Conservation (phyloP, 2,113 vertebrate species). For the Eubucco bourcierii region DNA sequence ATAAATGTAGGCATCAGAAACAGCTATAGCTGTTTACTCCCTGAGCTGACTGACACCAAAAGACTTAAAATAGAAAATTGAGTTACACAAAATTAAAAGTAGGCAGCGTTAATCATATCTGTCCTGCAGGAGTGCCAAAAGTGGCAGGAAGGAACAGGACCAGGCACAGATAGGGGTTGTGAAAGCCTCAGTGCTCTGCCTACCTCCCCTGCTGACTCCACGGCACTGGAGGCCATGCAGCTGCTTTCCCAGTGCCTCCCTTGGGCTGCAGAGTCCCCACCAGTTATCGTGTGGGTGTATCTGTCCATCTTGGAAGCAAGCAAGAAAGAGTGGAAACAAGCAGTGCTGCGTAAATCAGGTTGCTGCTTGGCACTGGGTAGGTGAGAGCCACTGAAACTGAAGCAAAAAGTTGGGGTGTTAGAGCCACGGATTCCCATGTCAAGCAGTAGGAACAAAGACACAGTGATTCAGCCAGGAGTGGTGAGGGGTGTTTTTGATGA, state of each 20-base stretch:
- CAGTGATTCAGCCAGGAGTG: background rate
- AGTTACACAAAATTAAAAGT: background rate
- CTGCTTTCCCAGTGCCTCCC: background rate
- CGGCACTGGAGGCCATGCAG: background rate
- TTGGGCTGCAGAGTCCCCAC: no score
- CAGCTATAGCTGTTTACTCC: background rate
- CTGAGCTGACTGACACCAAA: background rate
- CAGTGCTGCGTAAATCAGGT: background rate
- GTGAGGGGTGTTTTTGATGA: background rate
- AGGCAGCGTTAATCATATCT: background rate
- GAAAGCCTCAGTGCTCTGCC: background rate
- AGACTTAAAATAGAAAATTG: background rate
- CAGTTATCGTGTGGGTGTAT: accelerated
- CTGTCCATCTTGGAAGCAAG: background rate
- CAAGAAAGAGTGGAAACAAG: background rate
- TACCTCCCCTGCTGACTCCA: accelerated
- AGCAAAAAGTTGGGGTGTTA: background rate
- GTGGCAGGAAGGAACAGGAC: background rate
- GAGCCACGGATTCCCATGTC: background rate
- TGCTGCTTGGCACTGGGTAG: background rate
- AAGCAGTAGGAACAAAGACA: background rate
- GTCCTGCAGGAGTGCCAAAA: background rate
- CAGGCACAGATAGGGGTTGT: background rate
- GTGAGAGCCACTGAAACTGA: background rate
- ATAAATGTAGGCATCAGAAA: background rate